Base-by-base conservation (phyloP, 2,888 invertebrate genomes). In the Nebria salina region DNA sequence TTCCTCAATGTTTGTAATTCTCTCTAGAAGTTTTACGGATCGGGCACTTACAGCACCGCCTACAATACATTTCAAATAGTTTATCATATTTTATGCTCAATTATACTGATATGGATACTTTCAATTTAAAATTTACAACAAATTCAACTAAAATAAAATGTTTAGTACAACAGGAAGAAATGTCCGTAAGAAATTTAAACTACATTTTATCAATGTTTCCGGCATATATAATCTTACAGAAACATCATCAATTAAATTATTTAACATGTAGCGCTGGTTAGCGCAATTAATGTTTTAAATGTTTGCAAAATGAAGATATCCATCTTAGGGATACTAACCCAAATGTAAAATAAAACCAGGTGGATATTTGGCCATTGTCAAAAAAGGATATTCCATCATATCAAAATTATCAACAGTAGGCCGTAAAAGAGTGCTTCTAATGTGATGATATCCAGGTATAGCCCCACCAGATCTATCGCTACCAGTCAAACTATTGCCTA, bases 351-450 rank as follows among this genome's bases (percentile, higher is more conserved):
- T 94, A 86, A 98, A 97, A 11, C 96, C 97, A 0, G 93, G 90
- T 6, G 98, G 98, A 88, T 96, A 97, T 85, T 95, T 95, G 0
- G 95, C 93, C 92, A 98, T 94, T 0, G 98, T 98, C 77, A 99
- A 91, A 88, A 99, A 98, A 0, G 98, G 98, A 89, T 97, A 98
- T 87, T 98, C 98, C 87, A 97, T 89, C 93, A 97, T 94, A 83
- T 97, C 97, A 85, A 97, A 90, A 86, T 93, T 94, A 83, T 95
- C 95, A 89, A 94, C 92, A 0, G 92, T 91, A 0, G 93, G 92
- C 65, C 94, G 91, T 82, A 93, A 88, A 82, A 93, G 91, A 75
- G 92, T 91, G 73, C 88, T 88, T 75, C 88, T 87, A 85, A 87
- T 87, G 91, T 92, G 79, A 89, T 93, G 85, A 90, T 92, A 85